Evolutionary conservation across 2,797 vertebrate genomes (phyloP), one percentile per base, ranked within the genome.

Genomic region (Scolopax bukidnonensis): DNA sequence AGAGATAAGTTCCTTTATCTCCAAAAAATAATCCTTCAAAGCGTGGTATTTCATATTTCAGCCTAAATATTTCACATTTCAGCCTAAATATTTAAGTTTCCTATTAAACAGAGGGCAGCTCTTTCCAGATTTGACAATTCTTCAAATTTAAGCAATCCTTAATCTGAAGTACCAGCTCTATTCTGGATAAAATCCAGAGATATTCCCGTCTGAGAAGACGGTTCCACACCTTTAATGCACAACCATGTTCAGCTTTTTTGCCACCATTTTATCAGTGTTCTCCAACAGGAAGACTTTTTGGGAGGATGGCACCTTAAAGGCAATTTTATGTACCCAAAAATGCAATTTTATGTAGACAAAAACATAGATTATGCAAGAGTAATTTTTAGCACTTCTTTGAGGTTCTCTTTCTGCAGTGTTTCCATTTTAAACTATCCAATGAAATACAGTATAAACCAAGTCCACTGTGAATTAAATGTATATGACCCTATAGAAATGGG

Each of bases 41-140:
- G 51, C 10, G 18, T 38, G 40, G 4, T 47, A 84, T 90, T 90
- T 92, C 48, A 36, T 87, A 75, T 89, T 92, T 89, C 61, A 94
- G 80, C 81, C 78, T 89, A 92, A 94, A 92, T 90, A 94, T 65
- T 90, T 92, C 71, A 87, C 33, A 51, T 84, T 92, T 89, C 82
- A 95, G 83, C 78, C 95, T 94, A 95, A 94, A 96, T 96, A 94
- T 94, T 91, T 94, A 90, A 92, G 67, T 79, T 95, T 79, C 78
- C 38, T 90, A 16, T 84, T 83, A 90, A 93, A 80, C 51, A 94
- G 47, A 89, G 33, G 33, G 28, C 40, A 79, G 15, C 4, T 84
- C 16, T 93, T 93, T 63, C 36, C 25, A 93, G 70, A 76, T 91
- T 50, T 77, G 65, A 86, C 51, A 86, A 9, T 84, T 90, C n/a